These are phyloP conservation scores for Drosophila rellima DNA, from an alignment of 2,888 invertebrate species.

Conservation along the genomic window DNA sequence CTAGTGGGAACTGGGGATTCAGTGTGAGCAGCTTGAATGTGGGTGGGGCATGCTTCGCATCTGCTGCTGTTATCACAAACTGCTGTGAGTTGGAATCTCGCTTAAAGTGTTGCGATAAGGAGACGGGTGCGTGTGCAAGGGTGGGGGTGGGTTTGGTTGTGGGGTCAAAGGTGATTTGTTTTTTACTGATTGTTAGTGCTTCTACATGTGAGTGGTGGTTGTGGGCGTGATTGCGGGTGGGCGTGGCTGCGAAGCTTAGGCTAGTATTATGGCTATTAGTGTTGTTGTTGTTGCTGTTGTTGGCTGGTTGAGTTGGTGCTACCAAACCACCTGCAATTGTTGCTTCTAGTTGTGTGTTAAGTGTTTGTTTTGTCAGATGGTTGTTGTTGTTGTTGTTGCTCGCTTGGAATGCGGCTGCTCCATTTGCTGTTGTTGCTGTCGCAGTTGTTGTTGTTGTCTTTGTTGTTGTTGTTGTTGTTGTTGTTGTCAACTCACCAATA, in stretches of 20 bases:
- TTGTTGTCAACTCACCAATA: slow-evolving; percentile 84
- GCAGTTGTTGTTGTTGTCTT: slow-evolving; percentile 25
- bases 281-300: slow-evolving; percentile 6
- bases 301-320: slow-evolving; percentile 25
- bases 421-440: slow-evolving; percentile 22
- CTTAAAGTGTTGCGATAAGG: slow-evolving; percentile 43
- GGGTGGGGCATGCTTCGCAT: slow-evolving; percentile 60
- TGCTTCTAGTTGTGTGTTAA: slow-evolving; percentile 24
- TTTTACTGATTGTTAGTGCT: slow-evolving; percentile 58
- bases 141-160: not conserved
- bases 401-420: slow-evolving; percentile 9
- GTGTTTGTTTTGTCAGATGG: slow-evolving; percentile 25
- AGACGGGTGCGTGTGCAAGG: not conserved
- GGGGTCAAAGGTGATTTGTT: too few species aligned
- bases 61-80: slow-evolving; percentile 61
- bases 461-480: slow-evolving; percentile 33
- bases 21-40: slow-evolving; percentile 63
- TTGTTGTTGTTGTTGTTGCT: slow-evolving; percentile 24
- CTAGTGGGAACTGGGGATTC: slow-evolving; percentile 45
- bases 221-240: slow-evolving; percentile 6
- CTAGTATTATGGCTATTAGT: slow-evolving; percentile 29
- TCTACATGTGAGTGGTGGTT: slow-evolving; percentile 37
- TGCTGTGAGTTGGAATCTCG: slow-evolving; percentile 46
- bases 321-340: slow-evolving; percentile 20
- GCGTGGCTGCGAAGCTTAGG: slow-evolving; percentile 37